These are phyloP conservation scores for Cheirogaleus medius DNA, from an alignment of 2,113 vertebrate genomes.

Conservation along the genomic window DNA sequence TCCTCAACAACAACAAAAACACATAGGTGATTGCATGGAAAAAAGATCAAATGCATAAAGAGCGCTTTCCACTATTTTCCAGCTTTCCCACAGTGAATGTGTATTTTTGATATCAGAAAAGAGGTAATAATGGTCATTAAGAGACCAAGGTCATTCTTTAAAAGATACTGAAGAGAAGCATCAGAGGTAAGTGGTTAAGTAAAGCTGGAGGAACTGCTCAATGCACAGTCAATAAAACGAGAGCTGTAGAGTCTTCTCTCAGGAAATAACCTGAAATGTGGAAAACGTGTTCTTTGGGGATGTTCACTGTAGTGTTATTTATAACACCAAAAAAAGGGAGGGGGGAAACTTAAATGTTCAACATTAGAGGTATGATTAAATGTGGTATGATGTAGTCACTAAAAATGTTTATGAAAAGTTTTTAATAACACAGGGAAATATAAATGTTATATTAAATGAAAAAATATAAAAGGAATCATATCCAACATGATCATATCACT, in stretches of 20 bases:
- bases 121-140: not conserved
- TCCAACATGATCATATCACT: not conserved
- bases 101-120: constrained; percentile 26
- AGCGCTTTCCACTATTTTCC: constrained; percentile 6
- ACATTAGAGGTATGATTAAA: not conserved
- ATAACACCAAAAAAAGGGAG: not conserved
- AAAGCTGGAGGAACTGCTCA: not conserved
- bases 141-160: not conserved
- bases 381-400: not conserved
- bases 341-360: not conserved
- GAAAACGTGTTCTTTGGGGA: not conserved
- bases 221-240: not conserved
- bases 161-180: not conserved
- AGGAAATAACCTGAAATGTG: not conserved
- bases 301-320: not conserved
- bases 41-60: constrained; percentile 15
- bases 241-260: not conserved
- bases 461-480: not conserved
- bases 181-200: not conserved
- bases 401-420: constrained; percentile 21
- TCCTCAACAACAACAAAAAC: not conserved
- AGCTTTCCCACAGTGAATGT: constrained; percentile 8
- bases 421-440: constrained; percentile 17
- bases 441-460: constrained; percentile 19
- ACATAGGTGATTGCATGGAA: not conserved